Evolutionary conservation across 2,888 invertebrate species (phyloP).

Genomic region (Oscheius myriophilus): DNA sequence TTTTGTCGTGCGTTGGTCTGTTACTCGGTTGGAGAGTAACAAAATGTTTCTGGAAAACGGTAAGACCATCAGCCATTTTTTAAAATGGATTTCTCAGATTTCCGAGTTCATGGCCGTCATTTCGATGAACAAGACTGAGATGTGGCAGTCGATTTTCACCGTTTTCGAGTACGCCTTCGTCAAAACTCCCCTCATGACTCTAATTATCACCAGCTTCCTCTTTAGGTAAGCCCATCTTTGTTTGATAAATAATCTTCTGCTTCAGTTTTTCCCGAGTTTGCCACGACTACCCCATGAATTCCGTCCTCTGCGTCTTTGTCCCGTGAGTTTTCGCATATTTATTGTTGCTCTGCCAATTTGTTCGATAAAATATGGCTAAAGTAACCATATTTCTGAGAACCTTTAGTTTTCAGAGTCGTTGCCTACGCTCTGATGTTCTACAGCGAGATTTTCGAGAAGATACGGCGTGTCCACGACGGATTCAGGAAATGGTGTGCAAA

Average conservation of each 20-base stretch:
- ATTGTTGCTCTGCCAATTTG: neutral
- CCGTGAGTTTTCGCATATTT: conserved; percentile 80
- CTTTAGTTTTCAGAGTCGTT: conserved; percentile 67
- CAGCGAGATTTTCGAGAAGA: conserved; percentile 38
- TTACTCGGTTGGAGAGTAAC: conserved; percentile 84
- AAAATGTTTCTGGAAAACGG: conserved; percentile 75
- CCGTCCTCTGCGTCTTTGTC: conserved; percentile 86
- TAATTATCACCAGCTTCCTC: conserved; percentile 66
- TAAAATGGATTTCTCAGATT: conserved; percentile 38
- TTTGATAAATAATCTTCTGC: conserved; percentile 14
- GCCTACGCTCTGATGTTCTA: conserved; percentile 68
- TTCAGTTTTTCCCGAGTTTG: conserved; percentile 76
- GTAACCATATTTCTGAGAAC: too few species aligned
- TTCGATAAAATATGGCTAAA: too few species aligned
- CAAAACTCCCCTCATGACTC: conserved; percentile 65
- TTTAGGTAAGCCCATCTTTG: conserved; percentile 46
- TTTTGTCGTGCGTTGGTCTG: conserved; percentile 85
- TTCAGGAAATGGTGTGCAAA: conserved; percentile 29
- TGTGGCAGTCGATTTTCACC: conserved; percentile 43
- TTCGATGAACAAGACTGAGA: conserved; percentile 38
- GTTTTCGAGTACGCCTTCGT: conserved; percentile 60
- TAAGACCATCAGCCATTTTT: conserved; percentile 54
- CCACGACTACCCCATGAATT: conserved; percentile 81
- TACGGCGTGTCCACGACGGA: conserved; percentile 18
- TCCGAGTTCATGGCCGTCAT: conserved; percentile 49